phyloP scores from a whole-genome alignment of 1,140 invertebrate genomes.

The Trachymyrmex cornetzi region DNA sequence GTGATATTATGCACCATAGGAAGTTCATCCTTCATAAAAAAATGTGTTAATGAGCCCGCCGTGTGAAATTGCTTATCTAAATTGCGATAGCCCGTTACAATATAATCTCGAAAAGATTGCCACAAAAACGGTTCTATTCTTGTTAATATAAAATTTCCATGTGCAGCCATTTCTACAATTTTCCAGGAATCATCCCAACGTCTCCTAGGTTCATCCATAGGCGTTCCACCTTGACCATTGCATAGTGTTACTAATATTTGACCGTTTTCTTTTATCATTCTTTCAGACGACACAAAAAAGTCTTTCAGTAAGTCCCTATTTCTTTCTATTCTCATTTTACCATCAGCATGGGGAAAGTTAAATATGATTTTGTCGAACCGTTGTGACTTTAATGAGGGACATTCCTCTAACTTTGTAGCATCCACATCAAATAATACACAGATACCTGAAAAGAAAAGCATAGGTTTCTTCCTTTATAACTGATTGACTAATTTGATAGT shows the following conservation, averaged over 20 bases:
- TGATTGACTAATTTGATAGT: background rate
- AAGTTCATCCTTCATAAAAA: conserved; percentile 80
- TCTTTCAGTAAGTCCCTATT: conserved; percentile 87
- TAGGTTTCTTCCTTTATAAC: conserved; percentile 24
- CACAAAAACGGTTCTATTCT: conserved; percentile 85
- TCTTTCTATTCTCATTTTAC: conserved; percentile 89
- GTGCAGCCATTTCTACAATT: conserved; percentile 88
- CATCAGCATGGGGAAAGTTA: conserved; percentile 89
- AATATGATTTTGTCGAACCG: conserved; percentile 88
- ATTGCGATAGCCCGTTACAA: conserved; percentile 87
- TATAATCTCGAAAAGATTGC: conserved; percentile 82
- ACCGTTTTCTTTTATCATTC: conserved; percentile 83
- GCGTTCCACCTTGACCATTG: conserved; percentile 89
- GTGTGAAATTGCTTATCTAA: conserved; percentile 88
- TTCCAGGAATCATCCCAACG: conserved; percentile 90
- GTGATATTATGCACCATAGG: conserved; percentile 68
- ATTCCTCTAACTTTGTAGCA: conserved; percentile 84
- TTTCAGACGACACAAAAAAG: conserved; percentile 87
- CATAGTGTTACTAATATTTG: conserved; percentile 88
- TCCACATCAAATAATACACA: conserved; percentile 86
- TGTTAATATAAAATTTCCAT: conserved; percentile 86
- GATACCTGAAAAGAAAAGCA: conserved; percentile 85
- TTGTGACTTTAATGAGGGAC: conserved; percentile 75
- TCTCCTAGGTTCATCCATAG: conserved; percentile 85
- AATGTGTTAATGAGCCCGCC: conserved; percentile 86